phyloP scores from a whole-genome alignment of 2,113 vertebrate species.

The Onychostruthus taczanowskii region DNA sequence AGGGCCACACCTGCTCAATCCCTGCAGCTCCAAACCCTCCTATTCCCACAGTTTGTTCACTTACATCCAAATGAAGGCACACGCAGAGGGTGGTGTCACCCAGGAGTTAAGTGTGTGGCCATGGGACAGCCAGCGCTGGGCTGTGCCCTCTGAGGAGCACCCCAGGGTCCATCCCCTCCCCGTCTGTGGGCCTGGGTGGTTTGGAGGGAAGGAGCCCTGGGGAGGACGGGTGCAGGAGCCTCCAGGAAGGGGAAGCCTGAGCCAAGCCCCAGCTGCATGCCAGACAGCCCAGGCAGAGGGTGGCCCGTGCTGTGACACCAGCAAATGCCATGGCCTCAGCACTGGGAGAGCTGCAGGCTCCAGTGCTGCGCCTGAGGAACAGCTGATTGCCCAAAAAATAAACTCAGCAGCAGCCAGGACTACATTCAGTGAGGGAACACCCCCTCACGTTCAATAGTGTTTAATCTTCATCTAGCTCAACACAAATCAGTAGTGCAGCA shows the following conservation, averaged over 20 bases:
- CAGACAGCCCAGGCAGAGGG: neutral
- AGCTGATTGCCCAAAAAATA: neutral
- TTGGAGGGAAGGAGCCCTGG: neutral
- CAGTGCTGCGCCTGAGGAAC: neutral
- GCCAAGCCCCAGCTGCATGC: neutral
- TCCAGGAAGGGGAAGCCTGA: neutral
- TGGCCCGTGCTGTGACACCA: neutral
- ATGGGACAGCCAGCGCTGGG: rapidly evolving
- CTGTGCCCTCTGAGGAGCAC: neutral
- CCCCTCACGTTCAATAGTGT: constrained; percentile 63
- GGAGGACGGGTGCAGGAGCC: neutral
- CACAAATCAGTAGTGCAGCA: constrained; percentile 70
- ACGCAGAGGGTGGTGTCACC: rapidly evolving
- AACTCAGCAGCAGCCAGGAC: neutral
- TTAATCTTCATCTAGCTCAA: constrained; percentile 73
- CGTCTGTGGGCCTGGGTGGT: neutral
- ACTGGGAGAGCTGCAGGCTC: neutral
- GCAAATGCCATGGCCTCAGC: neutral
- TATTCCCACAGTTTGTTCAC: neutral
- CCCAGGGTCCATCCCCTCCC: neutral
- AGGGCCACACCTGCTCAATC: rapidly evolving
- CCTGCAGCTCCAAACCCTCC: neutral
- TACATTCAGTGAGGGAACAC: neutral
- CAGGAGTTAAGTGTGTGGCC: neutral
- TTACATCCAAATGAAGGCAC: rapidly evolving